Evolutionary conservation across 2,113 vertebrate species (phyloP).

Genomic region (Megaceryle maxima): DNA sequence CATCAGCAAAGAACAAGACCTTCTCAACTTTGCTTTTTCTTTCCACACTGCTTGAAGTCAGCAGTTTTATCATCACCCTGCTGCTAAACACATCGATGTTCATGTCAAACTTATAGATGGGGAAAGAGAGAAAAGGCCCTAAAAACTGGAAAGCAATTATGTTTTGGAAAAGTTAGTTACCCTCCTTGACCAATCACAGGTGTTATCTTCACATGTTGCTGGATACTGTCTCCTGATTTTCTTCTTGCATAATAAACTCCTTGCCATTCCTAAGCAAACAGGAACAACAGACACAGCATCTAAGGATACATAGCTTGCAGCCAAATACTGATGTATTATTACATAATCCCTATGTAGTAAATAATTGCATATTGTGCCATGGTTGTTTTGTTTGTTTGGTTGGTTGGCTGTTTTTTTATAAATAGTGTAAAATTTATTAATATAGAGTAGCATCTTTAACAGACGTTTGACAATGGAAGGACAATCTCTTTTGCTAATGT

Average conservation of each 20-base stretch:
- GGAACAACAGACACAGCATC: not conserved
- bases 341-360: not conserved
- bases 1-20: not conserved
- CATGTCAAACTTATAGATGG: not conserved
- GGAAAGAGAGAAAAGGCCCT: not conserved
- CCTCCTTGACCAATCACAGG: conserved; percentile 94
- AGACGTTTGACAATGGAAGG: not conserved
- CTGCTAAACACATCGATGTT: not conserved
- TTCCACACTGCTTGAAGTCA: not conserved
- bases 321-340: not conserved
- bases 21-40: not conserved
- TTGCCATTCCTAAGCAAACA: conserved; percentile 88
- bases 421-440: not conserved
- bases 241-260: conserved; percentile 89
- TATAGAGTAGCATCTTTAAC: not conserved
- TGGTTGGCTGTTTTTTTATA: not conserved
- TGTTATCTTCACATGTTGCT: conserved; percentile 92
- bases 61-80: not conserved
- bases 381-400: not conserved
- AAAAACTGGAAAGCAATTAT: not conserved
- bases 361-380: not conserved
- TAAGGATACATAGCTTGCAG: not conserved
- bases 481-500: too few relatives aligned
- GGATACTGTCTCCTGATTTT: conserved; percentile 93
- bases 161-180: conserved; percentile 72